phyloP scores from a whole-genome alignment of 2,113 vertebrate species.

The Cryptoleucopteryx plumbea region DNA sequence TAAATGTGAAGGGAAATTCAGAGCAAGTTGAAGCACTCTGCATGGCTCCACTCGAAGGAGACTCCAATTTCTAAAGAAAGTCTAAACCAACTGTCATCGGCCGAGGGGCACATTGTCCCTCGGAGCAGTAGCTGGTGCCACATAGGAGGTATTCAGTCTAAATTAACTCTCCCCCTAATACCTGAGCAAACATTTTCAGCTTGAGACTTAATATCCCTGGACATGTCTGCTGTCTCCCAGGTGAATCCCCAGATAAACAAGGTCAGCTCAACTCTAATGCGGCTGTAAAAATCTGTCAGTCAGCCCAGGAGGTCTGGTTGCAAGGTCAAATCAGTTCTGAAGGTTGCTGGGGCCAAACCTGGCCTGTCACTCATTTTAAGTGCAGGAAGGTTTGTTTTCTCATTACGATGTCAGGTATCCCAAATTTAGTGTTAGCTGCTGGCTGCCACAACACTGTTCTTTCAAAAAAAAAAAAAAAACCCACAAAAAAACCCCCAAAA shows the following conservation, averaged over 20 bases:
- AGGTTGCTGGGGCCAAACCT: conserved; percentile 56
- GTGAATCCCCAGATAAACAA: conserved; percentile 71
- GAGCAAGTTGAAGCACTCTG: not conserved
- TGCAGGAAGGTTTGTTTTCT: conserved; percentile 62
- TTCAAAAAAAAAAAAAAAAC: not conserved
- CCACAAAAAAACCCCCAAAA: not conserved
- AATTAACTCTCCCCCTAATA: conserved; percentile 61
- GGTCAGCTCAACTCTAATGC: conserved; percentile 66
- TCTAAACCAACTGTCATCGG: not conserved
- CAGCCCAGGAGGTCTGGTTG: conserved; percentile 59
- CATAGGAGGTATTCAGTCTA: conserved; percentile 39
- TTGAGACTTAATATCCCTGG: conserved; percentile 62
- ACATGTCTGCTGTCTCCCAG: conserved; percentile 67
- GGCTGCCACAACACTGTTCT: not conserved
- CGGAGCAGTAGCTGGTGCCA: conserved; percentile 36
- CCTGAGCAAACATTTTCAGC: conserved; percentile 66
- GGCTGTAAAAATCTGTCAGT: conserved; percentile 67
- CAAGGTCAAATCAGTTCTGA: conserved; percentile 71
- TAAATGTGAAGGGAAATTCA: not conserved
- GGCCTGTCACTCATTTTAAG: conserved; percentile 64
- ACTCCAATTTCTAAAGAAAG: not conserved
- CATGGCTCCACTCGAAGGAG: not conserved
- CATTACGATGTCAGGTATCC: conserved; percentile 48
- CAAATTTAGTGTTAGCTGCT: conserved; percentile 52
- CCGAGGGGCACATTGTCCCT: not conserved